Evolutionary conservation across 1,140 invertebrate genomes (phyloP).

Genomic region (Physella acuta): DNA sequence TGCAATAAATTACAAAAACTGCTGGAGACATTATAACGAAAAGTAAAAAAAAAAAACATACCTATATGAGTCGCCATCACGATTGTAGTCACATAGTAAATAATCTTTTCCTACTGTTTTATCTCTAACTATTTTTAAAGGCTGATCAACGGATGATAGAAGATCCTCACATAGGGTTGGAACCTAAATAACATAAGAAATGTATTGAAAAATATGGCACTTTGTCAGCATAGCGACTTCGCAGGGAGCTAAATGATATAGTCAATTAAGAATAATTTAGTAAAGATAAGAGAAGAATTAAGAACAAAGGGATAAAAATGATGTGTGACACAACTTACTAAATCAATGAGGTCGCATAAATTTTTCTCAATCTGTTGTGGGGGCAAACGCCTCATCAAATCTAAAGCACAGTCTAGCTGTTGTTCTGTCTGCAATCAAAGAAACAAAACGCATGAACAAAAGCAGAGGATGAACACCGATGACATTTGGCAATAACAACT

Average conservation of each 20-base stretch:
- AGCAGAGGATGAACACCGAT: too few species aligned
- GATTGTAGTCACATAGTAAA: slow-evolving; percentile 97
- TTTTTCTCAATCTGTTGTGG: slow-evolving; percentile 99
- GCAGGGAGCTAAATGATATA: background rate
- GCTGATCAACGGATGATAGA: slow-evolving; percentile 96
- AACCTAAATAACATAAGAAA: slow-evolving; percentile 62
- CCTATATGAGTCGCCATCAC: slow-evolving; percentile 98
- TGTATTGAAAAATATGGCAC: background rate
- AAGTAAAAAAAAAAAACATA: too few species aligned
- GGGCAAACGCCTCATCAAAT: slow-evolving; percentile 96
- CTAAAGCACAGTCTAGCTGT: slow-evolving; percentile 97
- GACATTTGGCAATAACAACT: too few species aligned
- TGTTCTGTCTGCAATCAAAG: slow-evolving; percentile 78
- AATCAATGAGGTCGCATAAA: slow-evolving; percentile 93
- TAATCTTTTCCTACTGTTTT: slow-evolving; percentile 94
- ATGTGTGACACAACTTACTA: too few species aligned
- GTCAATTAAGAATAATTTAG: background rate
- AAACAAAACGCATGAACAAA: too few species aligned
- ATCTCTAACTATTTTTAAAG: slow-evolving; percentile 95
- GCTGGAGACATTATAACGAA: too few species aligned
- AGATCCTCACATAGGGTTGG: slow-evolving; percentile 95
- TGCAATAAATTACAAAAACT: too few species aligned
- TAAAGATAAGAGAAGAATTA: background rate
- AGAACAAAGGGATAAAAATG: background rate
- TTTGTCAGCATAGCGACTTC: background rate